phyloP scores from a whole-genome alignment of 1,140 invertebrate species.

The Pogonus chalceus region DNA sequence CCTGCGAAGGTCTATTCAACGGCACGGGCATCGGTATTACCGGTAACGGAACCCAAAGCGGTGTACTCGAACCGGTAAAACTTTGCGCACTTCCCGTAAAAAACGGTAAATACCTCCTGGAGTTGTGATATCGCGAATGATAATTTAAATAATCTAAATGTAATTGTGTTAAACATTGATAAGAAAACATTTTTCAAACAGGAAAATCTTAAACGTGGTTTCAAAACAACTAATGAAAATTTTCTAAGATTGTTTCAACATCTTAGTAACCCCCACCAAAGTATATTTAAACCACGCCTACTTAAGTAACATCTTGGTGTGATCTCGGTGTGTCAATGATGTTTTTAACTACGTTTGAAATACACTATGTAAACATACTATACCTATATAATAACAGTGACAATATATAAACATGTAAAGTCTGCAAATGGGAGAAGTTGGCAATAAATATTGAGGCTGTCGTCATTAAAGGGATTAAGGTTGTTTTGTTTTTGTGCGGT shows the following conservation, averaged over 20 bases:
- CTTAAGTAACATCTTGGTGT: background rate
- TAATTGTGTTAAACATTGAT: background rate
- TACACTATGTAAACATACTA: background rate
- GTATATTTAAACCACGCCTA: background rate
- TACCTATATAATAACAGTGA: slow-evolving; percentile 9
- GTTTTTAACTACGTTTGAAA: background rate
- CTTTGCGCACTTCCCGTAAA: background rate
- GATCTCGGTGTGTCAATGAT: background rate
- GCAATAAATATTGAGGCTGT: background rate
- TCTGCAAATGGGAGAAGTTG: background rate
- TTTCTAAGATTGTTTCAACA: too few relatives aligned
- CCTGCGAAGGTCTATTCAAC: too few relatives aligned
- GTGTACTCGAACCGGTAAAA: too few relatives aligned
- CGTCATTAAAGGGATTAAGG: slow-evolving; percentile 1
- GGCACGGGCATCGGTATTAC: slow-evolving; percentile 17
- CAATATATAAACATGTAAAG: slow-evolving; percentile 7
- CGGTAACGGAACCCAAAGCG: slow-evolving; percentile 30
- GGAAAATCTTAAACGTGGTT: too few relatives aligned
- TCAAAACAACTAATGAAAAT: too few relatives aligned
- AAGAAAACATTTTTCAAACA: too few relatives aligned
- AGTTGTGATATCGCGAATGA: slow-evolving; percentile 1
- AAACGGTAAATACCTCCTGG: background rate
- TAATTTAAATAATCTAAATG: background rate
- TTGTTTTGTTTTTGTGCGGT: background rate
- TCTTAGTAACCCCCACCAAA: too few relatives aligned